Evolutionary conservation across 2,888 invertebrate species (phyloP).

Genomic region (Macropis europaea): DNA sequence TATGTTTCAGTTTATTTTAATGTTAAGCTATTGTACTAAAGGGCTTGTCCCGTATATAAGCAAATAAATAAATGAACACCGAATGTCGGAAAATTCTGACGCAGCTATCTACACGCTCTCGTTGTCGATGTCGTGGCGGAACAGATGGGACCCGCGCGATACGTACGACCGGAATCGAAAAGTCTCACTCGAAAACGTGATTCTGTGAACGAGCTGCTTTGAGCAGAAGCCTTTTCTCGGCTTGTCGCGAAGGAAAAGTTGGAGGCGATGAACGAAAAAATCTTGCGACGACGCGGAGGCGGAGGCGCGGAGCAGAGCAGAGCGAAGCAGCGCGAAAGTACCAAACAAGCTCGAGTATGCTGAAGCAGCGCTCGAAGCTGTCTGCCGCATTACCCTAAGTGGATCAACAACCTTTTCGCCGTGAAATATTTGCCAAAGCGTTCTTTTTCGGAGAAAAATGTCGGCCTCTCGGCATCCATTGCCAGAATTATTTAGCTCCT

Average conservation of each 20-base stretch:
- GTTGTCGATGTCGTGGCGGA: neutral
- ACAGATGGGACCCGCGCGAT: no score
- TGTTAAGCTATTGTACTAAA: no score
- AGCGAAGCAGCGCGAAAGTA: slow-evolving; percentile 2
- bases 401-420: slow-evolving; percentile 3
- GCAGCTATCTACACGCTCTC: no score
- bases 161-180: no score
- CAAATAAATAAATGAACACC: no score
- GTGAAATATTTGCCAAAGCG: neutral
- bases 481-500: neutral
- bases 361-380: slow-evolving; percentile 10
- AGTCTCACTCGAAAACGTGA: no score
- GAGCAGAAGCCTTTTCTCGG: neutral
- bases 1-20: no score
- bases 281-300: neutral
- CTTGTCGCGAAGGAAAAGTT: no score
- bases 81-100: no score
- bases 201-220: no score
- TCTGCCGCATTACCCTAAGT: slow-evolving; percentile 23
- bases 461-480: neutral
- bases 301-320: neutral
- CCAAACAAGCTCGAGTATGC: neutral
- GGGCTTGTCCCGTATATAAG: no score
- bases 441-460: slow-evolving; percentile 2
- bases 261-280: neutral